Conservation (phyloP, 2,888 invertebrate species). For the Epistrophe grossulariae region DNA sequence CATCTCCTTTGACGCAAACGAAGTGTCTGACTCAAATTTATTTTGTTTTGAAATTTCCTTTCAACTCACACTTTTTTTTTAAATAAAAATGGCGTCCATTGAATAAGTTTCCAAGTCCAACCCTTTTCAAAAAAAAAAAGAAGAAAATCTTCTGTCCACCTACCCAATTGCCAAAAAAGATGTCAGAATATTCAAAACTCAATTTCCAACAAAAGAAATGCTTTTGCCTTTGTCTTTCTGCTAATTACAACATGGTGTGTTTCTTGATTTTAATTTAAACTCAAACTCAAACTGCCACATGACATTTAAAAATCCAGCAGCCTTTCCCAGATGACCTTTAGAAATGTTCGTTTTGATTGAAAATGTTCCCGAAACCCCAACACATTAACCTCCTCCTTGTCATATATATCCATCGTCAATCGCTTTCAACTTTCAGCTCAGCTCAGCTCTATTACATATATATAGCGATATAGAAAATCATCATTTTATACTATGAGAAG, state of each 20-base stretch:
- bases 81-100: background rate
- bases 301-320: conserved; percentile 51
- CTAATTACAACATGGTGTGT: conserved; percentile 52
- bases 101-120: background rate
- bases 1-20: background rate
- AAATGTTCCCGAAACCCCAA: conserved; percentile 48
- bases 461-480: conserved; percentile 18
- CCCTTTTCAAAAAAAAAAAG: background rate
- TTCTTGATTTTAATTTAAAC: conserved; percentile 46
- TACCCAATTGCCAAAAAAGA: background rate
- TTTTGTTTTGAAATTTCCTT: too few species aligned
- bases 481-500: conserved; percentile 43
- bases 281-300: conserved; percentile 38
- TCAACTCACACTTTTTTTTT: background rate
- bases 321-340: conserved; percentile 65
- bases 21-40: too few species aligned
- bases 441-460: too few species aligned
- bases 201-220: background rate
- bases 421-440: conserved; percentile 39
- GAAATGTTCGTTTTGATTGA: conserved; percentile 62
- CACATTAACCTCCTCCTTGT: background rate
- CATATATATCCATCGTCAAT: background rate
- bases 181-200: background rate
- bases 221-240: background rate
- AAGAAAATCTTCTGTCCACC: background rate